Evolutionary conservation across 2,113 vertebrate species (phyloP).

Genomic region (Pachycephala philippinensis): DNA sequence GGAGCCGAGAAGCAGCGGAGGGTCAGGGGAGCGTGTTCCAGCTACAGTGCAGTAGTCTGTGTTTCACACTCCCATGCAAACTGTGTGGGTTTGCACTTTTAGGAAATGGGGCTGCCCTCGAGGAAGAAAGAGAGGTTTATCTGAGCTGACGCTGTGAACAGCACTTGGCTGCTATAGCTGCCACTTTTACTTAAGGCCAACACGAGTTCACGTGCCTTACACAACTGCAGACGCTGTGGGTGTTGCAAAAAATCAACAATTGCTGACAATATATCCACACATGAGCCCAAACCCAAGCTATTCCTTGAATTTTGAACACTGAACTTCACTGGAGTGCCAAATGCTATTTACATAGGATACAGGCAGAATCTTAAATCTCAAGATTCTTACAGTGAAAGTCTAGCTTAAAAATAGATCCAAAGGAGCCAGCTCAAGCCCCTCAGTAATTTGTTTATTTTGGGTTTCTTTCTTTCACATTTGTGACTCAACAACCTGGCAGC

Average conservation of each 20-base stretch:
- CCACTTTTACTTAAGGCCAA: constrained; percentile 45
- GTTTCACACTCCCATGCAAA: background rate
- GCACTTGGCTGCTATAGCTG: constrained; percentile 34
- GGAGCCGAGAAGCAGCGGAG: background rate
- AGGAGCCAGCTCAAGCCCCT: background rate
- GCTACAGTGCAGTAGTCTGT: background rate
- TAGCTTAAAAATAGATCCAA: background rate
- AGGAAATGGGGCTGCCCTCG: background rate
- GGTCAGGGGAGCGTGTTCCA: background rate
- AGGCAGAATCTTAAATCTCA: background rate
- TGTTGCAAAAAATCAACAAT: background rate
- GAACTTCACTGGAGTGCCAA: background rate
- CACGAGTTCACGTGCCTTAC: background rate
- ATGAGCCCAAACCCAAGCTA: background rate
- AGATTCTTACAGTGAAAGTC: background rate
- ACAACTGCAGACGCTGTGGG: background rate
- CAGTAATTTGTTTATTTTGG: background rate
- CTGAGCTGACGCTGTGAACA: background rate
- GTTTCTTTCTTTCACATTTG: background rate
- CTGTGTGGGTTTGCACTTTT: background rate
- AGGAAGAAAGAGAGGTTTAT: constrained; percentile 31
- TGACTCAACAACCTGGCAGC: background rate
- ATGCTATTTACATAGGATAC: background rate
- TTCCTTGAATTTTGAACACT: background rate
- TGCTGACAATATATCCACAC: background rate